phyloP scores from a whole-genome alignment of 2,113 vertebrate genomes.

The Balaeniceps rex region DNA sequence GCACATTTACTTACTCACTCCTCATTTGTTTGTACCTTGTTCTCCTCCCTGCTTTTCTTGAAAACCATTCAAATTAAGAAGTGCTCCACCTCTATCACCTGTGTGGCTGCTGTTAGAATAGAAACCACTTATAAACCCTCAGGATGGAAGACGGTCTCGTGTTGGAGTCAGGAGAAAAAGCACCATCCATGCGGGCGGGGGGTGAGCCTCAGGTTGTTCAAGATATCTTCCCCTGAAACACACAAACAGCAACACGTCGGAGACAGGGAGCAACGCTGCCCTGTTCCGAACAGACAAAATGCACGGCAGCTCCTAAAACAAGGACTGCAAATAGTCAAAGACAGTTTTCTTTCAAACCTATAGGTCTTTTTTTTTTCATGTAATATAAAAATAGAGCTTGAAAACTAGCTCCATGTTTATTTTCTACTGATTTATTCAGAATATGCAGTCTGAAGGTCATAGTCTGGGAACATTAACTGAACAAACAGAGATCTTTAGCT shows the following conservation, averaged over 20 bases:
- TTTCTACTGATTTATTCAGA: neutral
- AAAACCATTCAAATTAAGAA: neutral
- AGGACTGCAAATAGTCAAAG: neutral
- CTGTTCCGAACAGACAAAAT: neutral
- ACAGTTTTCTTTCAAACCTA: neutral
- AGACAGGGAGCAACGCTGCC: neutral
- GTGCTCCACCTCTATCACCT: neutral
- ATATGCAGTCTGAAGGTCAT: neutral
- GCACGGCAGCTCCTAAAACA: neutral
- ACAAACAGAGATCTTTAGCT: neutral
- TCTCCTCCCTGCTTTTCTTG: neutral
- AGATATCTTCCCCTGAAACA: neutral
- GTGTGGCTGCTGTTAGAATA: neutral
- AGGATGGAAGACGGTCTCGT: neutral
- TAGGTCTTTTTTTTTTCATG: neutral
- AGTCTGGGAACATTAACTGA: neutral
- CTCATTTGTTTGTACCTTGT: rapidly evolving
- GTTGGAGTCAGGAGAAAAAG: neutral
- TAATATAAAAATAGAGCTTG: neutral
- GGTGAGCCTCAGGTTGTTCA: neutral
- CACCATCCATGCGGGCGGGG: neutral
- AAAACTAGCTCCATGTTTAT: neutral
- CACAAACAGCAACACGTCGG: rapidly evolving
- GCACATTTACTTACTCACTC: neutral
- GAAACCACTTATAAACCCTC: neutral